A percentile compares a stretch with the other conserved stretches of the same genome.
Evolutionary conservation across 2,888 invertebrate species (phyloP).

Genomic region (Iphiclides podalirius): DNA sequence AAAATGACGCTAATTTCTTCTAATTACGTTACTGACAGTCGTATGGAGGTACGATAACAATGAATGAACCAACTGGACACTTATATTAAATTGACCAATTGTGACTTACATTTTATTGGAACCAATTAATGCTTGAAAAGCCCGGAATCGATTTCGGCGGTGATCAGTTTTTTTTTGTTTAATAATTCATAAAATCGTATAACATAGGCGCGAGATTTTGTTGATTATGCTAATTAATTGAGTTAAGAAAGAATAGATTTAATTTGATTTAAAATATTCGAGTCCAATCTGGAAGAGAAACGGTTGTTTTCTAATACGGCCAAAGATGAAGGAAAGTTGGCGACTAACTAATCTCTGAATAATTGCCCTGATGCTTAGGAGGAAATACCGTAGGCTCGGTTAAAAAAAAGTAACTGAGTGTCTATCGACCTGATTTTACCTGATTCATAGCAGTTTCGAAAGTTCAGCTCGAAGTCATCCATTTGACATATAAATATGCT

Average conservation of each 20-base stretch:
- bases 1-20: constrained; percentile 26
- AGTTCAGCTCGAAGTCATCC: not conserved
- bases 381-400: not conserved
- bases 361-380: not conserved
- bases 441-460: constrained; percentile 2
- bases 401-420: not conserved
- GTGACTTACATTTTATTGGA: constrained; percentile 43
- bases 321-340: not conserved
- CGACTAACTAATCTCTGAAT: not conserved
- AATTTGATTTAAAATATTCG: not conserved
- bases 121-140: constrained; percentile 41
- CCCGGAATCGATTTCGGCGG: constrained; percentile 26
- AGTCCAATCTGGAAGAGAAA: not conserved
- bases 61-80: constrained; percentile 48
- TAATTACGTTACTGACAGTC: constrained; percentile 35
- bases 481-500: not conserved
- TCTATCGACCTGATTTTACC: not conserved
- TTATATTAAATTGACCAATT: constrained; percentile 47
- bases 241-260: not conserved
- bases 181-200: not conserved
- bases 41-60: constrained; percentile 31
- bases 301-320: not conserved
- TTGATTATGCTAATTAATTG: not conserved
- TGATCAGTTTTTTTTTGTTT: not conserved
- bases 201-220: not conserved